Base-by-base conservation (phyloP, 2,797 vertebrate genomes). In the Valencia hispanica region DNA sequence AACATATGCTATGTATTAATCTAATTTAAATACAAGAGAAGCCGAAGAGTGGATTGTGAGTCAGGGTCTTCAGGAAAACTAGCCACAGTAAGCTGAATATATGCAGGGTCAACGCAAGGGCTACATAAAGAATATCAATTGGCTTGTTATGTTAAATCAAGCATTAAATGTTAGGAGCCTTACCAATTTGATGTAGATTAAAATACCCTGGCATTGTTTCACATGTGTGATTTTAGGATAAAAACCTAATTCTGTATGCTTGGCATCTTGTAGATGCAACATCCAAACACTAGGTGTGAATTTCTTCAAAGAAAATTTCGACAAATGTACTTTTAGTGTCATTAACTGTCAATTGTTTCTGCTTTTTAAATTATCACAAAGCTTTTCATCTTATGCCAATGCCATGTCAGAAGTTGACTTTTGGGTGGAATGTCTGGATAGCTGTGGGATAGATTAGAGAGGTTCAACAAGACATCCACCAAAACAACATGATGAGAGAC, bases 11-110 rank as follows among this genome's bases (percentile, higher is more conserved):
- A 83, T 73, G 84, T 77, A 93, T 94, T 95, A 95, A 63, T 59
- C 91, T 92, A 85, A 94, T 95, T 94, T 94, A 92, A 95, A 95
- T 94, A 94, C 93, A 94, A 94, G 94, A 94, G 93, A 88, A 92
- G 80, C 83, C 78, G 88, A 84, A 80, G 77, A 81, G 84, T 83
- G 81, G 89, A 86, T 89, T 83, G 81, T 71, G 88, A 87, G 84
- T 82, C 4, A 43, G 73, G 79, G 82, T 85, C 86, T 90, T 92
- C 92, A 90, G 70, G 87, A 75, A 88, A 84, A 93, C 92, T 91
- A 88, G 93, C 92, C 93, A 92, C 92, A 93, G 86, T 86, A 79
- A 85, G 87, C 75, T 87, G 80, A 85, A 84, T 78, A 79, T 59
- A 86, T 77, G 68, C 74, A 71, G 82, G 86, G 91, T 91, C 86